Evolutionary conservation across 2,888 invertebrate species (phyloP).

Genomic region (Cataglyphis albicans): DNA sequence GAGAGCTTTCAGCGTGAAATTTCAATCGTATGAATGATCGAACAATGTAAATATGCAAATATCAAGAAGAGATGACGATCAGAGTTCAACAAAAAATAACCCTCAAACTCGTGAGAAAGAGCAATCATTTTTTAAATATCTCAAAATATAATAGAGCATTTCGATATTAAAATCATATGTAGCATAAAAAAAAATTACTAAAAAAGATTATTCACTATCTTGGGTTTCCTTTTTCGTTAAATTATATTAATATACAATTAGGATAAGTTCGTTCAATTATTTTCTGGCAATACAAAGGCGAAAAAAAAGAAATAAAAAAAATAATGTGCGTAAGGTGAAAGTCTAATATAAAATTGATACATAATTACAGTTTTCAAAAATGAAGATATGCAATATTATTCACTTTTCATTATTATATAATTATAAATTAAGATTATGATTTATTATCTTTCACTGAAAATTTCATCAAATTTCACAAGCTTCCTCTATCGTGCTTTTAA

Average conservation of each 20-base stretch:
- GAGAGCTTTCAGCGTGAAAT: background rate
- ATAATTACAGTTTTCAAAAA: background rate
- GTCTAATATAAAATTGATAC: background rate
- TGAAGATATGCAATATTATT: background rate
- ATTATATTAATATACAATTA: background rate
- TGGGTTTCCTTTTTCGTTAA: background rate
- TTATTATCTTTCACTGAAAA: background rate
- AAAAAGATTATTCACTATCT: background rate
- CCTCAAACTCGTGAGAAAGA: background rate
- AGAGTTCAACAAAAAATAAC: background rate
- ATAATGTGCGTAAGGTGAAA: background rate
- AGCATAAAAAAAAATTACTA: background rate
- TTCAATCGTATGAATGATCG: slow-evolving; percentile 17
- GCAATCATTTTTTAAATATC: background rate
- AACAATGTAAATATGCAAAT: background rate
- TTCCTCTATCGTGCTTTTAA: background rate
- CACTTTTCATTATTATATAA: background rate
- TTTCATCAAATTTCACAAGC: background rate
- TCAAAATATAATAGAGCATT: background rate
- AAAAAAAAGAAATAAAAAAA: background rate
- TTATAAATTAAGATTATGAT: background rate
- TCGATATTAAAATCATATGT: background rate
- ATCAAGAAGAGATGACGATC: background rate
- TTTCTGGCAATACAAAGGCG: background rate
- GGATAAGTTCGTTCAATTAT: background rate